Percentiles rank a stretch among this genome's conserved stretches.
Evolutionary conservation across 1,140 invertebrate genomes (phyloP).

Genomic region (Anthonomus grandis): DNA sequence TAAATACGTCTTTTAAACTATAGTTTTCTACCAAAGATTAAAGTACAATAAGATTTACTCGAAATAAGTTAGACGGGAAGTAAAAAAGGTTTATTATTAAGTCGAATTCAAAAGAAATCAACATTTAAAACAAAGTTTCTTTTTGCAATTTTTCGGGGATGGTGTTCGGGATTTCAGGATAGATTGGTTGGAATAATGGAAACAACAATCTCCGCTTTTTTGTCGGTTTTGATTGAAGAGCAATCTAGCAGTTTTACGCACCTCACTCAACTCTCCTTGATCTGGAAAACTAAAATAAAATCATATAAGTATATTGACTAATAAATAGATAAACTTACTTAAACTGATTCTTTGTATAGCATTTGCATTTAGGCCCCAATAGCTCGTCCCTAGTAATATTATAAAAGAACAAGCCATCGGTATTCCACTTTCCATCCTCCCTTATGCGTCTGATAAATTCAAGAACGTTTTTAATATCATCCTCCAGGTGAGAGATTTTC

Average conservation of each 20-base stretch:
- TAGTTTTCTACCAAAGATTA: too few species aligned
- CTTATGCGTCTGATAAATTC: slow-evolving; percentile 38
- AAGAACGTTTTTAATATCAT: slow-evolving; percentile 38
- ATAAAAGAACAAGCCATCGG: slow-evolving; percentile 39
- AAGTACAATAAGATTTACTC: too few species aligned
- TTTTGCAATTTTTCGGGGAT: too few species aligned
- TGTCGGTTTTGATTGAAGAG: slow-evolving; percentile 9
- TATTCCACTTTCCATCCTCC: slow-evolving; percentile 32
- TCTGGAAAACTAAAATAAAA: slow-evolving; percentile 3
- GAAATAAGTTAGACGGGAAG: too few species aligned
- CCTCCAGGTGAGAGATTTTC: slow-evolving; percentile 36
- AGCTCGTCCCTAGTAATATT: slow-evolving; percentile 29
- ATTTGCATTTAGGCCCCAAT: slow-evolving; percentile 21
- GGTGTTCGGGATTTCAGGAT: too few species aligned
- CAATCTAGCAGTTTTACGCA: slow-evolving; percentile 20
- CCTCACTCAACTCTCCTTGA: slow-evolving; percentile 7
- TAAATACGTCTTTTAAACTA: too few species aligned
- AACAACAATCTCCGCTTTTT: slow-evolving; percentile 7
- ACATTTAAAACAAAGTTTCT: too few species aligned
- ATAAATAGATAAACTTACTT: background rate
- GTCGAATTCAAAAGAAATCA: too few species aligned
- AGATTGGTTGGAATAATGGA: slow-evolving; percentile 5
- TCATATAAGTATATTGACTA: background rate
- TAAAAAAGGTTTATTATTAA: too few species aligned
- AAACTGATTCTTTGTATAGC: background rate